Percentiles rank a stretch among this genome's conserved stretches.
Conservation (phyloP, 2,113 vertebrate genomes). For the Hepsetus odoe region DNA sequence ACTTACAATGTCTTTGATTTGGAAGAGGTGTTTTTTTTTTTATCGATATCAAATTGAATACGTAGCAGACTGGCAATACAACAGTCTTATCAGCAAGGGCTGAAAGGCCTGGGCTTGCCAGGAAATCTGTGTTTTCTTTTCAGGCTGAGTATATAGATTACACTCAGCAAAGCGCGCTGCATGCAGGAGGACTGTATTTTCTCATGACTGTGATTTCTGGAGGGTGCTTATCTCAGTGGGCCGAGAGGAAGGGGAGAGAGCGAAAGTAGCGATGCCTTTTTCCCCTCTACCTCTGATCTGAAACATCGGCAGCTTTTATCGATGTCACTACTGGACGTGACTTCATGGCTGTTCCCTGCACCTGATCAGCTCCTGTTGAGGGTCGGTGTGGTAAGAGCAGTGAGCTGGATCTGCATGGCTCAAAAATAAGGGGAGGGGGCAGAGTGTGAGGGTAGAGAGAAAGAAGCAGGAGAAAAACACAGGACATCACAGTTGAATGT, state of each 20-base stretch:
- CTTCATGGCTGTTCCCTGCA: slow-evolving; percentile 17
- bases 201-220: slow-evolving; percentile 58
- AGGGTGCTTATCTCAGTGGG: slow-evolving; percentile 62
- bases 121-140: slow-evolving; percentile 59
- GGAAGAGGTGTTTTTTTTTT: slow-evolving; percentile 47
- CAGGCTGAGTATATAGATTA: slow-evolving; percentile 60
- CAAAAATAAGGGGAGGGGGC: slow-evolving; percentile 4
- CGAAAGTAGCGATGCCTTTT: slow-evolving; percentile 32
- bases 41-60: slow-evolving; percentile 53
- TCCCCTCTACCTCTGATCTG: slow-evolving; percentile 44
- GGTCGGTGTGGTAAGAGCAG: slow-evolving; percentile 13
- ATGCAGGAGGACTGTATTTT: slow-evolving; percentile 53
- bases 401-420: neutral
- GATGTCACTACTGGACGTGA: slow-evolving; percentile 29
- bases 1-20: slow-evolving; percentile 56
- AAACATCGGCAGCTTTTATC: slow-evolving; percentile 57
- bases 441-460: neutral
- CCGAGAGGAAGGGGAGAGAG: slow-evolving; percentile 17
- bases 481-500: neutral
- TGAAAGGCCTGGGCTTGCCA: slow-evolving; percentile 52
- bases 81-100: slow-evolving; percentile 53
- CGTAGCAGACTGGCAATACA: slow-evolving; percentile 44
- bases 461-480: neutral
- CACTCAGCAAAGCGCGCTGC: slow-evolving; percentile 47
- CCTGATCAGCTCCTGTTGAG: slow-evolving; percentile 17